Conservation (phyloP, 2,113 vertebrate genomes). For the Oncorhynchus gorbuscha region DNA sequence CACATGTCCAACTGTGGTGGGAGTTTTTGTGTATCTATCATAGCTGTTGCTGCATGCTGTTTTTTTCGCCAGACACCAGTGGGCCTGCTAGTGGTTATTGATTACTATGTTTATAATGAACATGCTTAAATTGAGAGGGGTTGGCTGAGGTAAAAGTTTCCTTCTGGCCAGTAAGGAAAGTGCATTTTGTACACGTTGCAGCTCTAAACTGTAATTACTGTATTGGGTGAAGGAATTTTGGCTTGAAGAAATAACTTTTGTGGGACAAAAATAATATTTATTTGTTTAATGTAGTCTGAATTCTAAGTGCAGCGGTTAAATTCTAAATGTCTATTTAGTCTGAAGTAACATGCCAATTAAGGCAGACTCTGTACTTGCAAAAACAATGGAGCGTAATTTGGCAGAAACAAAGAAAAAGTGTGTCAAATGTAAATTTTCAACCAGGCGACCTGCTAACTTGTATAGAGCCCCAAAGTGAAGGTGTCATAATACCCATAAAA, state of each 20-base stretch:
- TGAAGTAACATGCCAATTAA: neutral
- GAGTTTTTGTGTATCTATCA: neutral
- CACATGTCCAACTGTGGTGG: neutral
- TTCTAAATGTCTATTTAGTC: neutral
- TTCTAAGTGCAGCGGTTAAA: neutral
- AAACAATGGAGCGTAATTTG: conserved; percentile 8
- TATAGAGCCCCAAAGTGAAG: too few species aligned
- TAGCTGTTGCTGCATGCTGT: neutral
- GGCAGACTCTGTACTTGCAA: neutral
- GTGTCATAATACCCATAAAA: too few species aligned
- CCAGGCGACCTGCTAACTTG: conserved; percentile 58
- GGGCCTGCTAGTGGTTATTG: conserved; percentile 11
- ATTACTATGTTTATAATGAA: conserved; percentile 24
- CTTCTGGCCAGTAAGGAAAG: conserved; percentile 26
- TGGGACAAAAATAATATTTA: conserved; percentile 4
- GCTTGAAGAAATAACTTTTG: conserved; percentile 13
- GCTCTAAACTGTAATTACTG: conserved; percentile 47
- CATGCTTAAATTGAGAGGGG: neutral
- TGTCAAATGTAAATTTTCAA: conserved; percentile 65
- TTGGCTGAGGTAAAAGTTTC: conserved; percentile 42
- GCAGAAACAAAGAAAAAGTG: conserved; percentile 22
- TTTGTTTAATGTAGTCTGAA: too few species aligned
- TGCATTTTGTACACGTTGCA: conserved; percentile 11
- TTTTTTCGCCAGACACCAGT: neutral
- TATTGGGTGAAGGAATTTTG: conserved; percentile 32